A percentile compares a stretch with the other conserved stretches of the same genome.
Evolutionary conservation across 2,113 vertebrate genomes (phyloP).

Genomic region (Zapornia atra): DNA sequence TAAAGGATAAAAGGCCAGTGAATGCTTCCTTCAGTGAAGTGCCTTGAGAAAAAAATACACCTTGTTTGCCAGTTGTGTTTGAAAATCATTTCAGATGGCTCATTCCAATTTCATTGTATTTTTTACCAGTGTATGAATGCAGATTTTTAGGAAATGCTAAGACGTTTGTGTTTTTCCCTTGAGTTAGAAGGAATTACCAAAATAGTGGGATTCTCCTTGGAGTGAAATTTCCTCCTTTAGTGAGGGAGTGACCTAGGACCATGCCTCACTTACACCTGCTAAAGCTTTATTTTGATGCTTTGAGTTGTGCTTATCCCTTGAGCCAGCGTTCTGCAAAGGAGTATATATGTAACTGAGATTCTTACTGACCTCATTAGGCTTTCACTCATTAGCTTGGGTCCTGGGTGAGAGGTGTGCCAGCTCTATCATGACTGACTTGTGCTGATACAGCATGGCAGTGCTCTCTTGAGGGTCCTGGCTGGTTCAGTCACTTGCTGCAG

Average conservation of each 20-base stretch:
- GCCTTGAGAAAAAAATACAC: not conserved
- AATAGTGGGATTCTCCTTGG: not conserved
- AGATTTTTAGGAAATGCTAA: not conserved
- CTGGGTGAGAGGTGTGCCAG: accelerated
- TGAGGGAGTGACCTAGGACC: not conserved
- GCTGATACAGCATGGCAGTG: not conserved
- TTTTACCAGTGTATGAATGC: not conserved
- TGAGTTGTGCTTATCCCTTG: not conserved
- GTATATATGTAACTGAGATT: not conserved
- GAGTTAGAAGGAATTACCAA: not conserved
- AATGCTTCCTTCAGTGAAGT: constrained; percentile 45
- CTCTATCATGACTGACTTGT: not conserved
- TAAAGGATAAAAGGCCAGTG: constrained; percentile 57
- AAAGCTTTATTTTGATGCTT: not conserved
- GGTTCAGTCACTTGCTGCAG: not conserved
- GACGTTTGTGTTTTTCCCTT: not conserved
- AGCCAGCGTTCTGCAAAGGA: not conserved
- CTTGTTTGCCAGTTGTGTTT: not conserved
- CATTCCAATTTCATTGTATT: not conserved
- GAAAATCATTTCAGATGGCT: not conserved
- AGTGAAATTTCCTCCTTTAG: not conserved
- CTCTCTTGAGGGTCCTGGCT: not conserved
- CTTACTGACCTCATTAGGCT: not conserved
- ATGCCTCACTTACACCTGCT: not conserved
- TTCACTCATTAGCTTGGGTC: not conserved